Percentiles rank a stretch among this genome's conserved stretches.
phyloP scores from a whole-genome alignment of 2,888 invertebrate genomes.

The Heliconius hortense region DNA sequence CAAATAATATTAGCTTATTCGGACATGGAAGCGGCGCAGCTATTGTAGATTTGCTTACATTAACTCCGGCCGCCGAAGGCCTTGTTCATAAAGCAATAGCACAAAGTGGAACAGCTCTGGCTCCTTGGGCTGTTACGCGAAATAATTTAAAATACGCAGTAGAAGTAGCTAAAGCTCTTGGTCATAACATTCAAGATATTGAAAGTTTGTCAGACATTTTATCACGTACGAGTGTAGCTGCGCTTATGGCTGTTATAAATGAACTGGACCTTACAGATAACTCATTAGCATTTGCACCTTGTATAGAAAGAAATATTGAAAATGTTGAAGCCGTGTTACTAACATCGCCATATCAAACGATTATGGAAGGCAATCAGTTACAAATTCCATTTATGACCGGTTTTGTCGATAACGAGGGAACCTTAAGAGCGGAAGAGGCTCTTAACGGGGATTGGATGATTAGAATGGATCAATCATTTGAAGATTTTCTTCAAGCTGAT shows the following conservation, averaged over 20 bases:
- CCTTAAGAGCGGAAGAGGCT: constrained; percentile 62
- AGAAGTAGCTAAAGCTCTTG: constrained; percentile 65
- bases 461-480: constrained; percentile 63
- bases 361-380: constrained; percentile 55
- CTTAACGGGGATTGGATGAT: constrained; percentile 59
- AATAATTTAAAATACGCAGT: constrained; percentile 66
- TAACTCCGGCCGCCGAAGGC: constrained; percentile 62
- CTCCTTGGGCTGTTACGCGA: constrained; percentile 74
- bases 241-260: constrained; percentile 68
- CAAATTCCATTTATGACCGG: constrained; percentile 67
- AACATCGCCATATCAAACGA: constrained; percentile 60
- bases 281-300: constrained; percentile 70
- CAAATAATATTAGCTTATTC: constrained; percentile 87
- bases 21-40: constrained; percentile 91
- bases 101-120: constrained; percentile 71
- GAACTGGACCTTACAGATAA: constrained; percentile 68
- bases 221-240: constrained; percentile 59
- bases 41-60: constrained; percentile 67
- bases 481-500: constrained; percentile 66
- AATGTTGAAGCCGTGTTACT: constrained; percentile 56
- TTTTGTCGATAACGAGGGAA: constrained; percentile 71
- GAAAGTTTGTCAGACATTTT: constrained; percentile 60
- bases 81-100: constrained; percentile 67
- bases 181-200: constrained; percentile 57
- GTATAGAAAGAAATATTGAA: constrained; percentile 61